phyloP scores from a whole-genome alignment of 2,113 vertebrate species.

The Mola mola region DNA sequence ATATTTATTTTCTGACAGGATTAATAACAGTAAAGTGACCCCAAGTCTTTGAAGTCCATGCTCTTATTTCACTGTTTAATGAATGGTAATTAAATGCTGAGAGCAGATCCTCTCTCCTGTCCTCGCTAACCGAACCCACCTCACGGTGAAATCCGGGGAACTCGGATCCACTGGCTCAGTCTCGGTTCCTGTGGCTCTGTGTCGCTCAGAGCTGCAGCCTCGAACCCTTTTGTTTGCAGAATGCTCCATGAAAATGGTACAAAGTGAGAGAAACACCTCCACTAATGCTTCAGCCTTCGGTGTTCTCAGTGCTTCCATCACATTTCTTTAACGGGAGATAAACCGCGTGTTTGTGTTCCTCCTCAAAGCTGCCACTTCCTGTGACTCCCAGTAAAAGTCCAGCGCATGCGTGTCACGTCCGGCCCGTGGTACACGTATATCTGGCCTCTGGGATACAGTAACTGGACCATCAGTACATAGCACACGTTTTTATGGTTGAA shows the following conservation, averaged over 20 bases:
- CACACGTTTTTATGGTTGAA: too few species aligned
- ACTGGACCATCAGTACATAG: too few species aligned
- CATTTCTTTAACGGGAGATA: constrained; percentile 4
- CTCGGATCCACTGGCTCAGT: constrained; percentile 19
- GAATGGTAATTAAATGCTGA: constrained; percentile 63
- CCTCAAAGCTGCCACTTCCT: too few species aligned
- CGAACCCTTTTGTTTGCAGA: too few species aligned
- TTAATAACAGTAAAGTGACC: constrained; percentile 61
- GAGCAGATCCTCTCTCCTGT: constrained; percentile 30
- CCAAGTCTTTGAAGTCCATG: constrained; percentile 50
- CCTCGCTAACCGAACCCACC: constrained; percentile 42
- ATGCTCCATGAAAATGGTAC: constrained; percentile 32
- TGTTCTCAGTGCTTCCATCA: too few species aligned
- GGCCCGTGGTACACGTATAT: too few species aligned
- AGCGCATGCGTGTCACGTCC: too few species aligned
- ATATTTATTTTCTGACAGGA: constrained; percentile 57
- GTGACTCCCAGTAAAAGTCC: too few species aligned
- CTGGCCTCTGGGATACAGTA: too few species aligned
- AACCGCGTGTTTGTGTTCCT: too few species aligned
- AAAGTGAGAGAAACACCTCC: constrained; percentile 42
- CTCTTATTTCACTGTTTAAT: constrained; percentile 52
- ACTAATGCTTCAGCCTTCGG: constrained; percentile 42
- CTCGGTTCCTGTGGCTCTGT: not conserved
- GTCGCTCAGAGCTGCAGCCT: too few species aligned
- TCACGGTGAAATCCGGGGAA: constrained; percentile 61